Base-by-base conservation (phyloP, 2,888 invertebrate genomes). In the Nomada lathburiana region DNA sequence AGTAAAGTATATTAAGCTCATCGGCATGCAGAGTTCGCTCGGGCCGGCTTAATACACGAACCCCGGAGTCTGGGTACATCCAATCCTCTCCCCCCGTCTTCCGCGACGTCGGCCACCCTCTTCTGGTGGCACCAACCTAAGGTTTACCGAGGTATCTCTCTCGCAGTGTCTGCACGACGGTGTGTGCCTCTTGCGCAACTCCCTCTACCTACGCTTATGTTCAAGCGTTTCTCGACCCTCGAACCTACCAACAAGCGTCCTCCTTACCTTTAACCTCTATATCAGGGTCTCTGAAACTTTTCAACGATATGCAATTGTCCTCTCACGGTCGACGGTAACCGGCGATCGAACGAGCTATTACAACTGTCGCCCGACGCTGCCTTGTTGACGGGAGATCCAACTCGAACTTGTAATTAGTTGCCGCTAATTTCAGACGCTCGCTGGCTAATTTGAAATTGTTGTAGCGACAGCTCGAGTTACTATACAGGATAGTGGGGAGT, bases 1-100 rank as follows among this genome's bases (percentile, higher is more conserved):
- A 91, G 91, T 91, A 92, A 92, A 91, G 91, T 92, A 91, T 91
- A 92, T 92, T 91, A 92, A 92, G 91, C 92, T 92, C 92, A 92
- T 92, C 91, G 92, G 91, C 90, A 92, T 92, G 91, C 92, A 91
- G 90, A 89, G 90, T 90, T 88, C 88, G 90, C 89, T 86, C 87
- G 84, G 86, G 86, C 87, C 88, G 89, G 90, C 90, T 92, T 92
- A 92, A 92, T 91, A 90, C 90, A 85, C 80, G 85, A 85, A 86
- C 86, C 81, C 86, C 81, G 71, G 80, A 82, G 87, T 80, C 82
- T 80, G 86, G 87, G 71, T 87, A 86, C 85, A 86, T 87, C 82
- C 68, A 70, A 80, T 79, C 70, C 70, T 64, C 67, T 62, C 59
- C 74, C 65, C 63, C 76, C 65, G 42, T 83, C 72, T 59, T 60